Conservation (phyloP, 2,888 invertebrate species). For the Muscina levida region DNA sequence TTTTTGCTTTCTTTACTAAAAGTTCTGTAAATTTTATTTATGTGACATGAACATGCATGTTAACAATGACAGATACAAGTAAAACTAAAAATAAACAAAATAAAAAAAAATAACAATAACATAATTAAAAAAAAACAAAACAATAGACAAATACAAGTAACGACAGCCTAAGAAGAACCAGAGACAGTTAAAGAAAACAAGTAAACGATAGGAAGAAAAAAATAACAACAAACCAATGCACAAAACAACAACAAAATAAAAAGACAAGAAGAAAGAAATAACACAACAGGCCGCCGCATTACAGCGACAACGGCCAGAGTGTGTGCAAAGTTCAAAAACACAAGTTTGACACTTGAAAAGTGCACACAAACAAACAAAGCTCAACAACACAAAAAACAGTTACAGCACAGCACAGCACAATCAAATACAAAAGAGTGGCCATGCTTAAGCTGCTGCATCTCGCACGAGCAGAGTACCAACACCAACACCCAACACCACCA, state of each 20-base stretch:
- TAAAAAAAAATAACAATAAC: neutral
- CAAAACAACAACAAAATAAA: slow-evolving; percentile 31
- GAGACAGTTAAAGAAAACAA: no score
- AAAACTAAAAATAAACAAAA: slow-evolving; percentile 13
- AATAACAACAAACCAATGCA: slow-evolving; percentile 23
- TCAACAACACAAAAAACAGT: no score
- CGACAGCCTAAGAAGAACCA: no score
- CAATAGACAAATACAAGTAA: neutral
- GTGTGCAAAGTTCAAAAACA: slow-evolving; percentile 68
- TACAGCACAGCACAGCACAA: no score
- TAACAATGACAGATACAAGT: slow-evolving; percentile 44
- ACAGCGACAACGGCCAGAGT: slow-evolving; percentile 11
- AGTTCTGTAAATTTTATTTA: slow-evolving; percentile 12
- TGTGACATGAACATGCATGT: slow-evolving; percentile 49
- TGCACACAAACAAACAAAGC: slow-evolving; percentile 67
- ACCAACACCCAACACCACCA: slow-evolving; percentile 35
- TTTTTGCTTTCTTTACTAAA: slow-evolving; percentile 8
- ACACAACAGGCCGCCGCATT: slow-evolving; percentile 22
- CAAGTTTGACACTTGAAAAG: slow-evolving; percentile 70
- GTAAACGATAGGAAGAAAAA: slow-evolving; percentile 28
- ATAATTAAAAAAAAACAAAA: neutral
- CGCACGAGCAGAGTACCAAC: slow-evolving; percentile 5
- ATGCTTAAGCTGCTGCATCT: slow-evolving; percentile 1
- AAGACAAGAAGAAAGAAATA: slow-evolving; percentile 41
- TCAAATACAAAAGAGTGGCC: slow-evolving; percentile 34